Percentiles rank a stretch among this genome's conserved stretches.
These are phyloP conservation scores for Gorsachius goisagi DNA, from an alignment of 2,113 vertebrate genomes.

Conservation along the genomic window DNA sequence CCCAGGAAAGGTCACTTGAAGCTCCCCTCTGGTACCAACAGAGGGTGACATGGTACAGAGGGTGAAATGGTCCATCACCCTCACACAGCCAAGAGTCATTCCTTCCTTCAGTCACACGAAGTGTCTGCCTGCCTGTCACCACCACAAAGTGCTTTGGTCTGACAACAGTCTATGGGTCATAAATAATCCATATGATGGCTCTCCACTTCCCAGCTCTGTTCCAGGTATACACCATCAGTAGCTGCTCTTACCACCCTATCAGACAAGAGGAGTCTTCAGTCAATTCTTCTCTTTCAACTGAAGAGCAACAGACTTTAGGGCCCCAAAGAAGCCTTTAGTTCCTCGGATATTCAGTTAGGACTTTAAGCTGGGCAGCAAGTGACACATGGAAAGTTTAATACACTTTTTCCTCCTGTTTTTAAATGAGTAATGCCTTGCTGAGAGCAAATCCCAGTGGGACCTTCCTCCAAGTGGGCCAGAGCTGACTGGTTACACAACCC, in stretches of 20 bases:
- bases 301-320: not conserved
- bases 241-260: not conserved
- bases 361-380: not conserved
- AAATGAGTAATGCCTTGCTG: not conserved
- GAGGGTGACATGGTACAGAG: fast-evolving
- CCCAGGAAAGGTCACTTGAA: not conserved
- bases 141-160: not conserved
- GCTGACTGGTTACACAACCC: not conserved
- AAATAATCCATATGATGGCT: not conserved
- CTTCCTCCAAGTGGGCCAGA: not conserved
- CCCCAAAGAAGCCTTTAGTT: not conserved
- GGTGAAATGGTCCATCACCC: not conserved
- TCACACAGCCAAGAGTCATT: not conserved
- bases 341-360: fast-evolving
- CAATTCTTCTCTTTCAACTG: not conserved
- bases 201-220: not conserved
- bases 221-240: not conserved
- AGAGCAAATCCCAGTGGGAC: not conserved
- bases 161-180: not conserved
- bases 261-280: not conserved
- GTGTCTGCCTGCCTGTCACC: not conserved
- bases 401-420: fast-evolving
- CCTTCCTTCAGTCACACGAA: not conserved
- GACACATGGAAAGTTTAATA: fast-evolving
- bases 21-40: not conserved